Evolutionary conservation across 1,140 invertebrate species (phyloP).

Genomic region (Cotesia chilonis): DNA sequence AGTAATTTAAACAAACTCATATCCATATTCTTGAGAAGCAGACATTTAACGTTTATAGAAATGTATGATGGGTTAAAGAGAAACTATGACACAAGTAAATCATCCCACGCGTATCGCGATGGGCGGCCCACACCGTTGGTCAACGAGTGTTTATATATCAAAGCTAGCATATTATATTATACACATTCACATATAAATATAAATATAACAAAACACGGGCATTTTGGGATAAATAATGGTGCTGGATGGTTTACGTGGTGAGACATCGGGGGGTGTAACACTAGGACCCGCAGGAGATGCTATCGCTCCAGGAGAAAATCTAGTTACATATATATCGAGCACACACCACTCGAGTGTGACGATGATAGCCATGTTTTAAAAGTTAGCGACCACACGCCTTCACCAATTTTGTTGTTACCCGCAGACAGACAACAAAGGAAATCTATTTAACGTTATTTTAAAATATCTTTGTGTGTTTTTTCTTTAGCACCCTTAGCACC

Average conservation of each 20-base stretch:
- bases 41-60: too few relatives aligned
- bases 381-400: not conserved
- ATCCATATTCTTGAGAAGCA: too few relatives aligned
- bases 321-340: not conserved
- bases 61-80: too few relatives aligned
- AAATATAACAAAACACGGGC: too few relatives aligned
- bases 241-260: slow-evolving; percentile 51
- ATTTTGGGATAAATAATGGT: slow-evolving; percentile 53
- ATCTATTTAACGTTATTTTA: not conserved
- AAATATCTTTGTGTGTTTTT: not conserved
- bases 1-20: too few relatives aligned
- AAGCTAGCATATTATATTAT: too few relatives aligned
- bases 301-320: slow-evolving; percentile 4
- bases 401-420: not conserved
- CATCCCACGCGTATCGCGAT: too few relatives aligned
- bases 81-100: too few relatives aligned
- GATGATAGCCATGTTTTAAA: not conserved
- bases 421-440: not conserved
- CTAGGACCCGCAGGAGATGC: slow-evolving; percentile 14
- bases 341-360: too few relatives aligned
- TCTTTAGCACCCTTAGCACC: not conserved
- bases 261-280: slow-evolving; percentile 35
- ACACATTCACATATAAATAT: too few relatives aligned
- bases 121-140: too few relatives aligned
- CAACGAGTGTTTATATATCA: too few relatives aligned